Conservation (phyloP, 2,888 invertebrate genomes). For the Troides helena region DNA sequence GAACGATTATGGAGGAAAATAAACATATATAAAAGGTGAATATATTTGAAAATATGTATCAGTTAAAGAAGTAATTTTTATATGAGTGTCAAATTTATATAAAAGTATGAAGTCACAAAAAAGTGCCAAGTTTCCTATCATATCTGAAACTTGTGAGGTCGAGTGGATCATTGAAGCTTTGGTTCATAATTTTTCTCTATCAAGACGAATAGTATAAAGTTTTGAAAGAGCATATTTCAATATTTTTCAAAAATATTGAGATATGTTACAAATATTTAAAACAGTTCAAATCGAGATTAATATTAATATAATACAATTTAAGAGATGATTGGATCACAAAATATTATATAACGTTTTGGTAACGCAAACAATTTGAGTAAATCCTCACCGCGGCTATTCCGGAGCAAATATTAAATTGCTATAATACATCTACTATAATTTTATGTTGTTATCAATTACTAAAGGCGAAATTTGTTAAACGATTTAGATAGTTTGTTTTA, state of each 20-base stretch:
- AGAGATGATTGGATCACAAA: constrained; percentile 1
- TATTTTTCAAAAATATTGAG: neutral
- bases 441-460: constrained; percentile 14
- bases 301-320: constrained; percentile 30
- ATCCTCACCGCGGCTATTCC: constrained; percentile 46
- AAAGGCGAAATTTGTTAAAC: neutral
- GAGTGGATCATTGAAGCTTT: too few species aligned
- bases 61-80: too few species aligned
- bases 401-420: constrained; percentile 48
- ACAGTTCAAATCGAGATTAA: neutral
- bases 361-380: constrained; percentile 37
- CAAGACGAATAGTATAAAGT: neutral
- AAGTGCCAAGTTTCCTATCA: too few species aligned
- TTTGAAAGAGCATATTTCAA: neutral
- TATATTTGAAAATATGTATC: too few species aligned
- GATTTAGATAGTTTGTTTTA: neutral
- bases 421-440: constrained; percentile 15
- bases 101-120: too few species aligned
- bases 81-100: too few species aligned
- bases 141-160: too few species aligned
- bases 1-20: too few species aligned
- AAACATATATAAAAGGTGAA: too few species aligned
- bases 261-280: too few species aligned
- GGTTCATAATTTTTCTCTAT: neutral
- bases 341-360: constrained; percentile 32